phyloP scores from a whole-genome alignment of 1,140 invertebrate species.

The Eriocheir sinensis region DNA sequence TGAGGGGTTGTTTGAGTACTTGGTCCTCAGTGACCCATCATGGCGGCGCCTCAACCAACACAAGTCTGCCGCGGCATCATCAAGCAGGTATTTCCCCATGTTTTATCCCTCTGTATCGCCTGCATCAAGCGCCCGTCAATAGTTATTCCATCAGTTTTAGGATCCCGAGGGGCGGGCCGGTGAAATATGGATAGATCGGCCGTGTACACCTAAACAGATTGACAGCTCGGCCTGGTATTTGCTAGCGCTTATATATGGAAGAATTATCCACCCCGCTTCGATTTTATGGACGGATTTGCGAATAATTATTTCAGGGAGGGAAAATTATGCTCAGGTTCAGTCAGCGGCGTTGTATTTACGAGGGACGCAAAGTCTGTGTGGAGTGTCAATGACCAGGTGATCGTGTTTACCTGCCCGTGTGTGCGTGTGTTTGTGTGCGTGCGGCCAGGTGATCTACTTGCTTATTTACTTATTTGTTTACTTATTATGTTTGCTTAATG shows the following conservation, averaged over 20 bases:
- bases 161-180: too few species aligned
- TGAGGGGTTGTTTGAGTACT: slow-evolving; percentile 62
- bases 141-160: background rate
- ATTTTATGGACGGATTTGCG: background rate
- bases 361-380: background rate
- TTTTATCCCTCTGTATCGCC: background rate
- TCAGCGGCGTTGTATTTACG: background rate
- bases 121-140: background rate
- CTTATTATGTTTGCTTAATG: too few species aligned
- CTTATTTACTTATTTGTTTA: background rate
- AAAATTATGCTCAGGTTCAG: background rate
- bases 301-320: background rate
- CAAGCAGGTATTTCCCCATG: slow-evolving; percentile 60
- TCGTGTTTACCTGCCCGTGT: background rate
- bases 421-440: background rate
- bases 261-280: too few species aligned
- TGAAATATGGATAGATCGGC: background rate
- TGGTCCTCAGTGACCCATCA: slow-evolving; percentile 62
- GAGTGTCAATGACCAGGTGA: background rate
- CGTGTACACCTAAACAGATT: slow-evolving; percentile 37
- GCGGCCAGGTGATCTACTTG: background rate
- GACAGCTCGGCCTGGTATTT: background rate
- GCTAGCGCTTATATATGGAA: background rate
- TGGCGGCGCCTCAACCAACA: slow-evolving; percentile 68
- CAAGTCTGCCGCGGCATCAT: slow-evolving; percentile 69